phyloP scores from a whole-genome alignment of 2,888 invertebrate species.

The Yponomeuta malinellus region DNA sequence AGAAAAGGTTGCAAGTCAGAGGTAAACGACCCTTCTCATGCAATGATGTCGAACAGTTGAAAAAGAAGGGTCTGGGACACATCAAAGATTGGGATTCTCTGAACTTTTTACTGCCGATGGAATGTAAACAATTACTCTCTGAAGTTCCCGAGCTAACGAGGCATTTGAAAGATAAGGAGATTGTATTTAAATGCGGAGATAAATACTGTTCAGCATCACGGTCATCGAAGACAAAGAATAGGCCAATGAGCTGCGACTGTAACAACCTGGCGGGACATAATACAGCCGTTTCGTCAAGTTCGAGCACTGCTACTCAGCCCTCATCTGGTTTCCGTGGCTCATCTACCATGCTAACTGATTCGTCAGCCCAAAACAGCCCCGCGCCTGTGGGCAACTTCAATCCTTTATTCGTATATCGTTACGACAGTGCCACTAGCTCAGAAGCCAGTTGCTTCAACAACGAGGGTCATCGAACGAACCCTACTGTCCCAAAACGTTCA shows the following conservation, averaged over 20 bases:
- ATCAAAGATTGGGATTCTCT: constrained; percentile 96
- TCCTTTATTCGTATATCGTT: constrained; percentile 87
- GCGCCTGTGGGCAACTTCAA: constrained; percentile 77
- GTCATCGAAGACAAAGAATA: constrained; percentile 70
- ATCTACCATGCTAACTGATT: constrained; percentile 87
- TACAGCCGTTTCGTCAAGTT: constrained; percentile 78
- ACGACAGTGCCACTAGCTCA: constrained; percentile 84
- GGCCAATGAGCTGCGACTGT: constrained; percentile 78
- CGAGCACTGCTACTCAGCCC: constrained; percentile 85
- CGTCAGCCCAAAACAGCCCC: constrained; percentile 82
- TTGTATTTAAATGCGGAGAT: constrained; percentile 42
- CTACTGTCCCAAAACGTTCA: constrained; percentile 81
- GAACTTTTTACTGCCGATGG: constrained; percentile 89
- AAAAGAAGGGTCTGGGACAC: constrained; percentile 87
- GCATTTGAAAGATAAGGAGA: constrained; percentile 76
- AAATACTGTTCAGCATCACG: constrained; percentile 64
- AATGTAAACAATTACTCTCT: constrained; percentile 85
- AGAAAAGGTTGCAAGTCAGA: constrained; percentile 53
- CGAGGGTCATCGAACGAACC: constrained; percentile 64
- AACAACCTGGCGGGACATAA: constrained; percentile 72
- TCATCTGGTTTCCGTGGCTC: constrained; percentile 92
- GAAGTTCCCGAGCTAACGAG: constrained; percentile 87
- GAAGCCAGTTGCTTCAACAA: constrained; percentile 81
- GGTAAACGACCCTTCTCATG: constrained; percentile 84
- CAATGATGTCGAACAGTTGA: constrained; percentile 87